Evolutionary conservation across 2,888 invertebrate species (phyloP), one percentile per base, ranked within the genome.

Genomic region (Drosophila demipolita): DNA sequence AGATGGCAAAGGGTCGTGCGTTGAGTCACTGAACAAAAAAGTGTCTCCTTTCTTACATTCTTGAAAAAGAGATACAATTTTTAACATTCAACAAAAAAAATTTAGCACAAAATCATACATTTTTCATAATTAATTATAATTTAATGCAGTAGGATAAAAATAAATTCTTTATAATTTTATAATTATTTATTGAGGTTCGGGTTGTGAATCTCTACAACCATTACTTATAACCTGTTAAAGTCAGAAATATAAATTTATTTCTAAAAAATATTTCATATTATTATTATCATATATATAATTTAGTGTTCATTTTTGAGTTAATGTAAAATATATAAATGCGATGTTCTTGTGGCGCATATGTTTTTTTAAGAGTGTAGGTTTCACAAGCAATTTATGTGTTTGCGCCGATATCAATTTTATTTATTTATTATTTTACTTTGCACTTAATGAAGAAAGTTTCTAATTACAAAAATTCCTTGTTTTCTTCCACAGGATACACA

Each of bases 361-460:
- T 6, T 7, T 23, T 54, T 54, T 38, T 50, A 7, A 45, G 49
- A 52, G 63, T 61, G 72, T 70, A 70, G 36, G 49, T 64, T 71
- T 71, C 64, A 57, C 40, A 60, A 65, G 53, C n/a, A 77, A 86
- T 88, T 88, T 88, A 85, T 86, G 83, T 74, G 80, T 75, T 73
- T 78, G 59, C 55, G 38, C 40, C 63, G 67, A 73, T 87, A 86
- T 89, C 90, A 90, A 88, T 86, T 89, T 90, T 88, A 88, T 80
- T 85, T 90, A 80, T 82, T 82, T 82, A 87, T 86, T 87, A 60
- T 49, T 75, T 78, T 89, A 54, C 66, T 64, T 75, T 76, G 68
- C 73, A 72, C 78, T 83, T 90, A 88, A 87, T 87, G 86, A 88
- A 81, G 62, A 83, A 90, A 88, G 73, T 87, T 85, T 83, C 83